Percentiles rank a stretch among this genome's conserved stretches.
Evolutionary conservation across 2,113 vertebrate species (phyloP).

Genomic region (Alligator mississippiensis): DNA sequence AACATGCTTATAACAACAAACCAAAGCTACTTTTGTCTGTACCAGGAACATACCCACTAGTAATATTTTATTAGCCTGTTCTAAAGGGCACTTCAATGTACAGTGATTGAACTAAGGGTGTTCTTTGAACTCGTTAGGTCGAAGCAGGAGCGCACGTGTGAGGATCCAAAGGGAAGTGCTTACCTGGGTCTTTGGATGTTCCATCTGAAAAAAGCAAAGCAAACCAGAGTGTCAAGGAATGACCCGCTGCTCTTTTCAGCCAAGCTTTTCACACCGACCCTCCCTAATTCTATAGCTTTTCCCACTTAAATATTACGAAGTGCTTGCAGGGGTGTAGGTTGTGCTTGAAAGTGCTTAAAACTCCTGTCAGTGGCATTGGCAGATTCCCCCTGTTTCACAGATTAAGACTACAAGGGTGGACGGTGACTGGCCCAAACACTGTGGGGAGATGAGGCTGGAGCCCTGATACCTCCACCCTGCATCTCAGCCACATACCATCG

Average conservation of each 20-base stretch:
- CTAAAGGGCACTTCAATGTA: neutral
- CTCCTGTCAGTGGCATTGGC: neutral
- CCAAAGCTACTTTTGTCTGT: neutral
- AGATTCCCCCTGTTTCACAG: neutral
- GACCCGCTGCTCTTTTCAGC: neutral
- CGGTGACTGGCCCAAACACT: neutral
- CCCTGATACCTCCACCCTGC: neutral
- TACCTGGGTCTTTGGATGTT: neutral
- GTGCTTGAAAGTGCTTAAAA: neutral
- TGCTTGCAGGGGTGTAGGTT: no score
- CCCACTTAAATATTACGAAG: neutral
- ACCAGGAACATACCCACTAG: neutral
- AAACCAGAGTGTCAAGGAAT: neutral
- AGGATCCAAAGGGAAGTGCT: neutral
- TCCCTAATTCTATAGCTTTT: neutral
- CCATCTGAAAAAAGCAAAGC: neutral
- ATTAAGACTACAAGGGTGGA: neutral
- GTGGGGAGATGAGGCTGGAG: neutral
- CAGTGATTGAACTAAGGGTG: slow-evolving; percentile 16
- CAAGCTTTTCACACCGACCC: rapidly evolving
- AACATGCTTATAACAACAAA: neutral
- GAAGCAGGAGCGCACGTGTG: neutral
- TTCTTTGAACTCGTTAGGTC: neutral
- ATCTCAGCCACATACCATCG: neutral
- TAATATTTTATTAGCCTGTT: slow-evolving; percentile 8